Conservation (phyloP, 2,113 vertebrate genomes). For the Pseudorectes ferrugineus region DNA sequence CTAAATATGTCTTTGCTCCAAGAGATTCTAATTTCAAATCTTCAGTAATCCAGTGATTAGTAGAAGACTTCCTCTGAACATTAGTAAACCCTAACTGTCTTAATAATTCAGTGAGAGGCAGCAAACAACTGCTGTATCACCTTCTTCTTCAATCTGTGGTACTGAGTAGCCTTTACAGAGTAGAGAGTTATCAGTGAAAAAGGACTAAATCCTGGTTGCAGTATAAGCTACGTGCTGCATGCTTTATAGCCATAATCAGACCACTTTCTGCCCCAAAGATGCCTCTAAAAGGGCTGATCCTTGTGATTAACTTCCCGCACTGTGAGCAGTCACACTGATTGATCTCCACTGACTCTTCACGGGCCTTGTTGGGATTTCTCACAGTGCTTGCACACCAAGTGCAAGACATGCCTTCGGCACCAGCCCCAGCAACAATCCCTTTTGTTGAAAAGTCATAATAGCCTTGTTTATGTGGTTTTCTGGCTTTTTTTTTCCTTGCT, state of each 20-base stretch:
- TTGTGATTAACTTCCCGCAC: not conserved
- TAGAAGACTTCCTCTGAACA: not conserved
- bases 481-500: not conserved
- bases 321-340: not conserved
- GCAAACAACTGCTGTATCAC: not conserved
- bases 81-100: not conserved
- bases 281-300: not conserved
- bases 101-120: not conserved
- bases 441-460: not conserved
- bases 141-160: not conserved
- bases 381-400: rapidly evolving
- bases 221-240: not conserved
- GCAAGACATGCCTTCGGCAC: rapidly evolving
- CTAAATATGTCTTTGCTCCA: not conserved
- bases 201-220: not conserved
- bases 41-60: not conserved
- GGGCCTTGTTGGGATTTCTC: not conserved
- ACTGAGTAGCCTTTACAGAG: not conserved
- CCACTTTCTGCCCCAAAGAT: not conserved
- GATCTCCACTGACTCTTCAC: rapidly evolving
- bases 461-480: not conserved
- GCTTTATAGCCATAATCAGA: not conserved
- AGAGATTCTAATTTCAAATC: not conserved
- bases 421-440: not conserved
- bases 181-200: not conserved